Evolutionary conservation across 2,797 vertebrate genomes (phyloP).

Genomic region (Sciurus vulgaris): DNA sequence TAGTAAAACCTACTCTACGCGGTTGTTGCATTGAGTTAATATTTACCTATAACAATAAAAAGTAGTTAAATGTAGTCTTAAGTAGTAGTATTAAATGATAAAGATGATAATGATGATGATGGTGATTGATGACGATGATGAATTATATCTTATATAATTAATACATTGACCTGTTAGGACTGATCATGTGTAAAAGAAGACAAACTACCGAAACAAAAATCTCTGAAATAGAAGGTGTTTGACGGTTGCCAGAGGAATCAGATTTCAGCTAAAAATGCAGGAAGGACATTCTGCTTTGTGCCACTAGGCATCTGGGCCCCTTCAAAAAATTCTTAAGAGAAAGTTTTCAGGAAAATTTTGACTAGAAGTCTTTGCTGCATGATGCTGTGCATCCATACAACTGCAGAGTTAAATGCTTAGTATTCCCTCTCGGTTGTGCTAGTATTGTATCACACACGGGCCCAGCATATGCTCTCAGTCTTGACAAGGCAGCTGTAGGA

Average conservation of each 20-base stretch:
- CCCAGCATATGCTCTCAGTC: neutral
- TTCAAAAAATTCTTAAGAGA: conserved; percentile 21
- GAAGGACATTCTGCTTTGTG: neutral
- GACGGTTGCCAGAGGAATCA: neutral
- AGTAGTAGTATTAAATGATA: neutral
- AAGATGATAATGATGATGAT: neutral
- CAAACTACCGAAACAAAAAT: neutral
- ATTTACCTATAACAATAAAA: neutral
- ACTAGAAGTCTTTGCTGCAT: neutral
- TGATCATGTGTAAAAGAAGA: neutral
- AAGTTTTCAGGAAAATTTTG: neutral
- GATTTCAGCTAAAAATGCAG: neutral
- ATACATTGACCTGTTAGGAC: neutral
- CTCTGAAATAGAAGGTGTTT: neutral
- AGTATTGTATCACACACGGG: neutral
- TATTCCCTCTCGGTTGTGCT: neutral
- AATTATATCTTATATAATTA: neutral
- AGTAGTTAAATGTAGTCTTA: neutral
- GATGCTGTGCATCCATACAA: neutral
- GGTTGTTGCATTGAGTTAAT: neutral
- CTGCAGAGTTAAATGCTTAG: neutral
- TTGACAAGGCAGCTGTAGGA: neutral
- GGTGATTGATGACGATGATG: neutral
- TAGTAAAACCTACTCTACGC: neutral
- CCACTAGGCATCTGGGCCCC: neutral